Evolutionary conservation across 2,888 invertebrate genomes (phyloP), one percentile per base, ranked within the genome.

Genomic region (Thelaira solivaga): DNA sequence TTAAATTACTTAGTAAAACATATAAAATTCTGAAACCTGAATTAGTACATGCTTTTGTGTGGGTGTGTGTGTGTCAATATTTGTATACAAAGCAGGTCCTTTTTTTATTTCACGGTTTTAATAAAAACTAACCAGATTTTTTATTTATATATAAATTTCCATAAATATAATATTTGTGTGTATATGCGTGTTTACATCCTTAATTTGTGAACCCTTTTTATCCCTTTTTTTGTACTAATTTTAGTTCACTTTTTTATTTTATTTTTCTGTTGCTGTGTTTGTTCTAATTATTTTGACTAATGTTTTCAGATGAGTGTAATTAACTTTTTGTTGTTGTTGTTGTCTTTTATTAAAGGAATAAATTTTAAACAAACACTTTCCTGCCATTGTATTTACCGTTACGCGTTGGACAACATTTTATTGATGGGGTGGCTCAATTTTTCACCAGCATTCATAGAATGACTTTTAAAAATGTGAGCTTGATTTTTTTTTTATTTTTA

Each of bases 221-320:
- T 0, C 0, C 8, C 20, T 22, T 49, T 41, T 20, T 24, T 24
- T 47, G 36, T 10, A n/a, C 7, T 6, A 1, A 26, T 22, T 49
- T 43, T 20, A 16, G 20, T 51, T 49, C 8, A 11, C 1, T 10
- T 1, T 71, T 79, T 71, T 74, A 59, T 13, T 13, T 39, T 13
- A 7, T 51, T 5, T 11, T 24, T 57, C 39, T 34, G 8, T 49
- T 11, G 34, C 55, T 49, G 1, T 18, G 47, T 34, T 43, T 26
- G 51, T 61, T 73, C 73, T 78, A 78, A 78, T 78, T 78, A 69
- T 74, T 74, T 69, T 65, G 31, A 69, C 69, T 78, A 78, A 69
- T 78, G 73, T 64, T 69, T 59, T 78, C 49, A 64, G 78, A 78
- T 78, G 73, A 78, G 73, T 64, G 69, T 78, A 74, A 74, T 78